These are phyloP conservation scores for Saguinus oedipus DNA, from an alignment of 2,797 vertebrate genomes.

Conservation along the genomic window DNA sequence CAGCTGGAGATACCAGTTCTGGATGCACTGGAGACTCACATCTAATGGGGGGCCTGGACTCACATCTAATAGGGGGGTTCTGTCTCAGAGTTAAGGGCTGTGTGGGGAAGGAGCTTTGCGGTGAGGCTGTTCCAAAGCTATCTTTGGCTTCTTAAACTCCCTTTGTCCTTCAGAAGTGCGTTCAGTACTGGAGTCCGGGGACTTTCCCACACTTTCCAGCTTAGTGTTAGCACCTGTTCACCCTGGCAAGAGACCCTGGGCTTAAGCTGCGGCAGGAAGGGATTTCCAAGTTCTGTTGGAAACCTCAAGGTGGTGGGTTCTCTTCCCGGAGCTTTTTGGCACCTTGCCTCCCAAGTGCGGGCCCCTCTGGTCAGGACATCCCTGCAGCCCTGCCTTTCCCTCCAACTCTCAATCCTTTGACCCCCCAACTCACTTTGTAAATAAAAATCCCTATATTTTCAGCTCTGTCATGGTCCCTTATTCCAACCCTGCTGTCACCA, in stretches of 20 bases:
- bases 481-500: not conserved
- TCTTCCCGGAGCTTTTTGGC: not conserved
- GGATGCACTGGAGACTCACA: not conserved
- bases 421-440: not conserved
- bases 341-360: not conserved
- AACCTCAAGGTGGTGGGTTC: not conserved
- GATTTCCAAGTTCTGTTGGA: not conserved
- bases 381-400: not conserved
- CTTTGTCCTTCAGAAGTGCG: conserved; percentile 23
- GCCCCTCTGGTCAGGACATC: not conserved
- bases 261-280: not conserved
- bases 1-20: not conserved
- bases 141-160: conserved; percentile 15
- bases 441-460: not conserved
- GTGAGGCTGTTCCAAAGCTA: not conserved
- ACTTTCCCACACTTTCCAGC: not conserved
- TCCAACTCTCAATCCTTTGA: not conserved
- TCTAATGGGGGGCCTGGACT: not conserved
- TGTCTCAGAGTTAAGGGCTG: not conserved
- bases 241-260: not conserved
- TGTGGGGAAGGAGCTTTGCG: not conserved
- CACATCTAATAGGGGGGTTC: not conserved
- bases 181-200: not conserved
- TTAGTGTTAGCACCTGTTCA: not conserved
- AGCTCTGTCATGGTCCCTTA: not conserved